Evolutionary conservation across 30 jellyfish, hydroid and myxozoan species (phyloP).

Genomic region (Rhopilema esculentum): DNA sequence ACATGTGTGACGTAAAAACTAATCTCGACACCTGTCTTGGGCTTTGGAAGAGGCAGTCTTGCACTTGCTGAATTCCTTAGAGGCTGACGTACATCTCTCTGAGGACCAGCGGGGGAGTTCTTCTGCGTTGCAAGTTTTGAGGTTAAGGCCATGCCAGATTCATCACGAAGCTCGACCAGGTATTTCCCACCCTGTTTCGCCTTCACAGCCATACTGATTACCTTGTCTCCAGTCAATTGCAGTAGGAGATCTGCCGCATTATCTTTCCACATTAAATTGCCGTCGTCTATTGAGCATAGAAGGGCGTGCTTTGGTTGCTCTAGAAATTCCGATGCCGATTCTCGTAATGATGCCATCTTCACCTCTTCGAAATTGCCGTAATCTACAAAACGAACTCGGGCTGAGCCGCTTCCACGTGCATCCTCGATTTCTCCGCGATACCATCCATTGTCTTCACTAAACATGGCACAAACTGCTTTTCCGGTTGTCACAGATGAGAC

Average conservation of each 20-base stretch:
- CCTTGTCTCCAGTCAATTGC: constrained; percentile 57
- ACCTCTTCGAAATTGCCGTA: constrained; percentile 63
- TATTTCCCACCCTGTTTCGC: constrained; percentile 26
- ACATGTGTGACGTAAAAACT: constrained; percentile 29
- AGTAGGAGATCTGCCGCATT: constrained; percentile 65
- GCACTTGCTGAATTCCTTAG: neutral
- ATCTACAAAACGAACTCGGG: constrained; percentile 70
- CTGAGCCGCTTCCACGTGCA: constrained; percentile 3
- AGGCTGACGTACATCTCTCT: neutral
- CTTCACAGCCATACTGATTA: constrained; percentile 63
- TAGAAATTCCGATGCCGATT: constrained; percentile 5
- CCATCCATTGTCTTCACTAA: constrained; percentile 75
- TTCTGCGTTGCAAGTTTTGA: neutral
- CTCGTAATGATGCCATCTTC: constrained; percentile 20
- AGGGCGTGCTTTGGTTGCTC: constrained; percentile 57
- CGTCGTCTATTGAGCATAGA: constrained; percentile 34
- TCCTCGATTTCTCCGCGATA: constrained; percentile 67
- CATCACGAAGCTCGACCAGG: constrained; percentile 58
- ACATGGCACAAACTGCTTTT: constrained; percentile 36
- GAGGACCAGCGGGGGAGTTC: neutral
- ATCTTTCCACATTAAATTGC: constrained; percentile 37
- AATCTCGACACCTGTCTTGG: constrained; percentile 5
- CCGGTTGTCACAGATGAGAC: constrained; percentile 12
- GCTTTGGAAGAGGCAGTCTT: neutral
- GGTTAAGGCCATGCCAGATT: neutral